Evolutionary conservation across 2,888 invertebrate species (phyloP).

Genomic region (Ptilodon capucinus): DNA sequence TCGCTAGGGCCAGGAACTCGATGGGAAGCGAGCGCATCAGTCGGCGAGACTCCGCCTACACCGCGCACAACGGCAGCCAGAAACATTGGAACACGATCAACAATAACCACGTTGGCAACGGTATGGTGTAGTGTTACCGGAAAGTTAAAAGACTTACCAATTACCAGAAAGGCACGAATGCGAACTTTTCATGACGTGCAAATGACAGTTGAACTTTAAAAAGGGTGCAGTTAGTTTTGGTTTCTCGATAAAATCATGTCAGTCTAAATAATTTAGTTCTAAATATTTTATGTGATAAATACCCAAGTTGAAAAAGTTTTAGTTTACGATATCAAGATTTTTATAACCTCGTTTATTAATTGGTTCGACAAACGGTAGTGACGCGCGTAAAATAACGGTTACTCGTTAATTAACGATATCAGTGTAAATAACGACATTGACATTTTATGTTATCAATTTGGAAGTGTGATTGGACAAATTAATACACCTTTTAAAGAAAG

Average conservation of each 20-base stretch:
- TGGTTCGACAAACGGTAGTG: slow-evolving; percentile 4
- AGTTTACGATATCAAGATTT: background rate
- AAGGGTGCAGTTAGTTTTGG: background rate
- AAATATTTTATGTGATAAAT: too few species aligned
- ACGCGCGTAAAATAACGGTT: slow-evolving; percentile 10
- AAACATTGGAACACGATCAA: slow-evolving; percentile 69
- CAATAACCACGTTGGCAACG: slow-evolving; percentile 62
- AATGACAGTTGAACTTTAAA: background rate
- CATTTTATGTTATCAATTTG: background rate
- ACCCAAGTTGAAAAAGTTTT: background rate
- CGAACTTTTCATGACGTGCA: background rate
- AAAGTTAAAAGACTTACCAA: background rate
- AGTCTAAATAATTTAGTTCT: too few species aligned
- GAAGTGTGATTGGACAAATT: slow-evolving; percentile 7
- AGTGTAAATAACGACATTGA: background rate
- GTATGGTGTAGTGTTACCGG: slow-evolving; percentile 46
- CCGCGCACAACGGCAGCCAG: slow-evolving; percentile 56
- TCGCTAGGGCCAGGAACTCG: slow-evolving; percentile 65
- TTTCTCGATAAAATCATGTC: background rate
- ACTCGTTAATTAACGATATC: background rate
- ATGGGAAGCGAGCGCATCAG: slow-evolving; percentile 53
- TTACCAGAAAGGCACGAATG: background rate
- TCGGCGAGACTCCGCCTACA: slow-evolving; percentile 55
- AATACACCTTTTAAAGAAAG: slow-evolving; percentile 46
- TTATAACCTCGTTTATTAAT: background rate